Base-by-base conservation (phyloP, 2,797 vertebrate species). In the Acomys russatus region DNA sequence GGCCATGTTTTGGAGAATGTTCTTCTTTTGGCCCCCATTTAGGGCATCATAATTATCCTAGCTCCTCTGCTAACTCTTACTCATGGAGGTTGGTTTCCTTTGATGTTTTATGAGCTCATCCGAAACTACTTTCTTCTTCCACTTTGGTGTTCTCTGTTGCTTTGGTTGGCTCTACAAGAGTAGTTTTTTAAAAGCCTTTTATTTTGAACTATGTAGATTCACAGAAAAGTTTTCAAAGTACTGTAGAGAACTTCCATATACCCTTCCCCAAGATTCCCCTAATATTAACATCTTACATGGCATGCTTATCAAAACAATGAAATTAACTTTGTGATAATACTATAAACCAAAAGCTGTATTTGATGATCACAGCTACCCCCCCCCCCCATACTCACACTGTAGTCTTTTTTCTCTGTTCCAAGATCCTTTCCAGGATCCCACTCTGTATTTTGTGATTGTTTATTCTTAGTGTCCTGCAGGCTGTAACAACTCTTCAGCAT, bases 201-300 rank as follows among this genome's bases (percentile, higher is more conserved):
- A 61, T 79, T 96, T 91, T 90, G 51, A 96, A 84, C 71, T 90
- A 92, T 94, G 54, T 91, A 88, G 76, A 89, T n/a, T 76, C 95
- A 91, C 3, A 90, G 64, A 92, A 93, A 88, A 79, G 17, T 78
- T 93, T 94, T 66, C 79, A 93, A 87, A 91, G 64, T 90, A 84
- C 14, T 79, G 73, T 49, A 92, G 61, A 93, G 80, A 92, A 6
- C 88, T 91, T 38, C 30, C 56, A 73, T 84, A 51, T 87, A 51
- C 28, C 20, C 59, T 22, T 80, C 33, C 66, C 49, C 38, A 76
- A 85, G 33, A 33, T 96, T 95, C 20, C 88, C 49, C 70, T 95
- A 54, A 70, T 90, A 68, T 96, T 96, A 89, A 20, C 51, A 74
- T 94, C 35, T 89, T 87, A 74, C 61, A 38, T 90, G 82, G 23